Evolutionary conservation across 2,797 vertebrate species (phyloP).

Genomic region (Ctenochaetus hawaiiensis): DNA sequence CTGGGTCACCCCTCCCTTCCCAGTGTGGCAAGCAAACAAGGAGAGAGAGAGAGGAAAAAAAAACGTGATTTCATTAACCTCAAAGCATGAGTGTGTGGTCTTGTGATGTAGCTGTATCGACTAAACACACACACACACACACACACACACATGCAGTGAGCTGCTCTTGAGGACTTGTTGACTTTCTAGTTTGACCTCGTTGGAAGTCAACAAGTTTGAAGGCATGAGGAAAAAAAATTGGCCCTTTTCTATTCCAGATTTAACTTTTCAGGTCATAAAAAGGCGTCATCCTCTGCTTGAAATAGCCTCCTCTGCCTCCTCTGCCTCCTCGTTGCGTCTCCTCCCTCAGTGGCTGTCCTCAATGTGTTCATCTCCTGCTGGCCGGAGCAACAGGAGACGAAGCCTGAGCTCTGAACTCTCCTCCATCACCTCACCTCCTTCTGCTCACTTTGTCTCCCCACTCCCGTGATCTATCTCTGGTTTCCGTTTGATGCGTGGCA

Average conservation of each 20-base stretch:
- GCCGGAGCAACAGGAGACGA: constrained; percentile 43
- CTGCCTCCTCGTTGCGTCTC: constrained; percentile 3
- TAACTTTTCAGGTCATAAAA: constrained; percentile 74
- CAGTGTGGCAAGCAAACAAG: constrained; percentile 6
- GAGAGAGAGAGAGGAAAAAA: not conserved
- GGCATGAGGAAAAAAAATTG: not conserved
- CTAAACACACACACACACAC: constrained; percentile 18
- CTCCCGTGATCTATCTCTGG: not conserved
- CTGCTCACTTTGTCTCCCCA: not conserved
- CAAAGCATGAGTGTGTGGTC: constrained; percentile 42
- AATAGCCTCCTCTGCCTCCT: constrained; percentile 60
- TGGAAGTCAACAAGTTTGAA: constrained; percentile 5
- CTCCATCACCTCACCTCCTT: constrained; percentile 21
- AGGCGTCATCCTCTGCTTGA: constrained; percentile 67
- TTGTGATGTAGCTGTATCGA: constrained; percentile 51
- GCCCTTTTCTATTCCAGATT: constrained; percentile 48
- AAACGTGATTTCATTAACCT: constrained; percentile 56
- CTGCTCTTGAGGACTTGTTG: constrained; percentile 46
- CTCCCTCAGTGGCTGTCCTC: constrained; percentile 78
- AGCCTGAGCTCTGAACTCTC: constrained; percentile 8
- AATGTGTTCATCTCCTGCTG: constrained; percentile 59
- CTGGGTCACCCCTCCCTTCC: constrained; percentile 66
- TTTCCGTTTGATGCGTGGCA: not conserved
- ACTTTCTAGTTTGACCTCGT: constrained; percentile 48
- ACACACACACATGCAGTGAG: not conserved